Base-by-base conservation (phyloP, 2,113 vertebrate species). In the Lasiurus borealis region DNA sequence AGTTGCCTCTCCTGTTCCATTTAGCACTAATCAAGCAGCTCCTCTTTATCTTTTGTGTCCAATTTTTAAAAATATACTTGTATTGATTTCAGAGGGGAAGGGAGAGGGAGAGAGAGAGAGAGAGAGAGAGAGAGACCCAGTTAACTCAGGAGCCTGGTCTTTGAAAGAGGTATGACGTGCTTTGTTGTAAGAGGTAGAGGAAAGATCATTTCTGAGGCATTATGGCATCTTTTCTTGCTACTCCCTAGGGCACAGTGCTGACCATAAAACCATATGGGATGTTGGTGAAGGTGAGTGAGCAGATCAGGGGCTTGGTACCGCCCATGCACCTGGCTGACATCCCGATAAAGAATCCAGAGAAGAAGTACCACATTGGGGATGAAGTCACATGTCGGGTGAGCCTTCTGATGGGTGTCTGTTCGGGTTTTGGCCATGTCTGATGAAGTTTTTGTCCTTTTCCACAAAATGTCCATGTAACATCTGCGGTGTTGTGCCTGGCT, bases 371-470 rank as follows among this genome's bases (percentile, higher is more conserved):
- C 0, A 6, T 96, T 80, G 99, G 99, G 81, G 98, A 98, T 95
- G 98, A 98, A 96, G 97, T 99, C 97, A 99, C 96, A 95, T 99
- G 99, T 97, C 98, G 99, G 99, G 99, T 99, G 54, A 99, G 99
- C 98, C 80, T 88, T 71, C 54, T 91, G 12, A 72, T 31, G 72
- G 27, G 77, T 71, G 16, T 71, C 1, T 78, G 2, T 11, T 64
- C 76, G 21, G 78, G 59, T n/a, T 86, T 72, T 52, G 78, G 8
- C n/a, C 48, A n/a, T 54, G 48, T 75, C 14, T 46, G 29, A 21
- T 75, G 46, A 40, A 72, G 29, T 46, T 75, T 90, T n/a, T 94
- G 11, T 73, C 34, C 71, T 85, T 78, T 85, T 50, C 40, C 50
- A 5, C 62, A 40, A 40, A 82, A 62, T 71, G n/a, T 57, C 18